phyloP scores from a whole-genome alignment of 2,797 vertebrate genomes.

The Danio jaintianensis region DNA sequence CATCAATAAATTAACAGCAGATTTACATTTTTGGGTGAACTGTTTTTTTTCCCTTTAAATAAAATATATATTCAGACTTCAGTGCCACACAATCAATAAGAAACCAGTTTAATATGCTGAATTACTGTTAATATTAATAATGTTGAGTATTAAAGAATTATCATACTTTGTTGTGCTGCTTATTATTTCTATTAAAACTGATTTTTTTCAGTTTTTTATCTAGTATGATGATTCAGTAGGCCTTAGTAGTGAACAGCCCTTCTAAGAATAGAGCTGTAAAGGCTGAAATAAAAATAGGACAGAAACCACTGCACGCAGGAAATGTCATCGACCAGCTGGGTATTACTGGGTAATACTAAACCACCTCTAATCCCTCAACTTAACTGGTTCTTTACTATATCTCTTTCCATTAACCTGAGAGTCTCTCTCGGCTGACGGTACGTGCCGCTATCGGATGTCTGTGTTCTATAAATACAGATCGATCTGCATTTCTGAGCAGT shows the following conservation, averaged over 20 bases:
- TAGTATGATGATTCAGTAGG: constrained; percentile 9
- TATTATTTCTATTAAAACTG: too few species aligned
- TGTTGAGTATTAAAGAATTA: too few species aligned
- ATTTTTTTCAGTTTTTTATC: too few species aligned
- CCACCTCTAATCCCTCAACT: constrained; percentile 2
- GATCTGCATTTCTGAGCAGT: constrained; percentile 37
- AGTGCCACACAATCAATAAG: too few species aligned
- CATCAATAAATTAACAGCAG: too few species aligned
- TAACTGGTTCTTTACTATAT: constrained; percentile 17
- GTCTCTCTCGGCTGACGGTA: constrained; percentile 26
- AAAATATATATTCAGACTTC: too few species aligned
- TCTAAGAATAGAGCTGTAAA: constrained; percentile 25
- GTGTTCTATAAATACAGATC: constrained; percentile 49
- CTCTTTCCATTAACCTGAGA: constrained; percentile 7
- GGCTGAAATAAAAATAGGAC: constrained; percentile 17
- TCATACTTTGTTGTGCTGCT: too few species aligned
- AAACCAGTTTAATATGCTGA: too few species aligned
- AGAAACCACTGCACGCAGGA: not conserved
- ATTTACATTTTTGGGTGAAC: too few species aligned
- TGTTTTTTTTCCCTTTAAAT: too few species aligned
- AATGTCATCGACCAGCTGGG: constrained; percentile 16
- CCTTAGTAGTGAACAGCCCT: not conserved
- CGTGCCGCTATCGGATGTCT: constrained; percentile 15
- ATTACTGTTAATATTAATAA: too few species aligned
- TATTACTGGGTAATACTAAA: not conserved